A percentile compares a stretch with the other conserved stretches of the same genome.
Evolutionary conservation across 2,113 vertebrate genomes (phyloP).

Genomic region (Sorex fumeus): DNA sequence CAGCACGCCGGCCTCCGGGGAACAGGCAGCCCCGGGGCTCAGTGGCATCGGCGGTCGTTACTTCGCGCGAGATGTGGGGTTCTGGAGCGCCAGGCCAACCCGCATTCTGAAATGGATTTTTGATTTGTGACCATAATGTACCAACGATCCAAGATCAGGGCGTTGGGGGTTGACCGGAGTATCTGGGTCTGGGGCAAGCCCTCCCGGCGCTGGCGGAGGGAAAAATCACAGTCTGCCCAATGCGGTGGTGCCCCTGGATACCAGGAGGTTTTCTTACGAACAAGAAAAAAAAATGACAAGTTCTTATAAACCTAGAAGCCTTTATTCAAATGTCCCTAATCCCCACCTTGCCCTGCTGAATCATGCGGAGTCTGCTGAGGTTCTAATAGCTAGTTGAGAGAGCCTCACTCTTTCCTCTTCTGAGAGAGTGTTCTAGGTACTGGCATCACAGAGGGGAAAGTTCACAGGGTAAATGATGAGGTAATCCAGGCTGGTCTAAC

Average conservation of each 20-base stretch:
- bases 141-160: neutral
- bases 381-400: neutral
- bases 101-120: neutral
- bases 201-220: neutral
- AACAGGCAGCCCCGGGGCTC: neutral
- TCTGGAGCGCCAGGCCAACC: neutral
- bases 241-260: neutral
- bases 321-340: neutral
- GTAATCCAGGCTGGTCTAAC: neutral
- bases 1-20: neutral
- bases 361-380: neutral
- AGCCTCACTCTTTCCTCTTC: neutral
- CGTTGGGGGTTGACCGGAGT: neutral
- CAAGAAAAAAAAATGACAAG: neutral
- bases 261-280: neutral
- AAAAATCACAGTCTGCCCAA: neutral
- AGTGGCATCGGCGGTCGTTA: neutral
- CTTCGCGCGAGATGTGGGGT: neutral
- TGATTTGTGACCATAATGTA: neutral
- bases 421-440: neutral
- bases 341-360: no score
- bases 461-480: slow-evolving; percentile 22
- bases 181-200: neutral
- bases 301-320: neutral
- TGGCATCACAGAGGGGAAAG: neutral